Evolutionary conservation across 2,113 vertebrate species (phyloP), one percentile per base, ranked within the genome.

Genomic region (Gracilinanus agilis): DNA sequence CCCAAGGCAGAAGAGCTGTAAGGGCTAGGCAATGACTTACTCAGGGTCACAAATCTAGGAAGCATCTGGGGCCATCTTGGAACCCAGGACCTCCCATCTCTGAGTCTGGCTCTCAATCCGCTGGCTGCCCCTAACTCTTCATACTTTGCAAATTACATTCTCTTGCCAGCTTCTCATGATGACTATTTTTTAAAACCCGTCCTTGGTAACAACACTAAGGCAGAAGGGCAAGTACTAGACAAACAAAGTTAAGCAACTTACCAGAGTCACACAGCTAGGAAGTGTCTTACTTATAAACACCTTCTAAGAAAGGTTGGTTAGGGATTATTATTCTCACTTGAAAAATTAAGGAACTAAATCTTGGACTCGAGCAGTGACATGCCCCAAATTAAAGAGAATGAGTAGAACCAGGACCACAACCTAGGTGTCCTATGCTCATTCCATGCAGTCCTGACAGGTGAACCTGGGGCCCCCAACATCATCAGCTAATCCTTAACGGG

Each of bases 351-450:
- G 93, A 91, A 49, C 12, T 83, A 40, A 49, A 44, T 9, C 44
- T n/a, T 54, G 10, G 23, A 21, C 0, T 44, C 24, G n/a, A 34
- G 90, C 2, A 1, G 12, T 0, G 44, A 9, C 34, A 53, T 16
- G 44, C 88, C 53, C 91, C 10, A 25, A 2, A 25, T 53, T 53
- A 25, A 58, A 44, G 0, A 9, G 34, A 19, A 44, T 10, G 0
- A 0, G 54, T 3, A 34, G 23, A 49, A 23, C 11, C 23, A 24
- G 44, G 34, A 40, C 29, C 9, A 0, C 88, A 55, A 83, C n/a
- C 40, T 0, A 0, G 3, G 25, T 91, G 27, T 40, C 9, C 61
- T 4, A 5, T n/a, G 6, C 93, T 27, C 55, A 1, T 88, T 0
- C 9, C 5, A 3, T 13, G 44, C 27, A 89, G 55, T 24, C 49